Percentiles rank a stretch among this genome's conserved stretches.
These are phyloP conservation scores for Aradophagus sp. DNA, from an alignment of 1,140 invertebrate species.

Conservation along the genomic window DNA sequence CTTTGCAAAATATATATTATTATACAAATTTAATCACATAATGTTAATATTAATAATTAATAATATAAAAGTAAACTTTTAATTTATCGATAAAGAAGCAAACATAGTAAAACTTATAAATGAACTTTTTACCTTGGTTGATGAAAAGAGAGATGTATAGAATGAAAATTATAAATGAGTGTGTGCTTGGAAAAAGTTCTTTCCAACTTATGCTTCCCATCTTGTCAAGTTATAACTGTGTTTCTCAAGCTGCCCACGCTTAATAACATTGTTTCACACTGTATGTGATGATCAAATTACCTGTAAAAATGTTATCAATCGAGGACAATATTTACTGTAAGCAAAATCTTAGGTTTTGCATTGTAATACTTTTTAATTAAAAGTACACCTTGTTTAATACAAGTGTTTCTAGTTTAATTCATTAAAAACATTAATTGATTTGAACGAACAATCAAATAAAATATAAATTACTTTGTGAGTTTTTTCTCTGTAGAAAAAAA, in stretches of 20 bases:
- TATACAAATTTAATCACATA: no score
- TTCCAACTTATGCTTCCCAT: conserved; percentile 74
- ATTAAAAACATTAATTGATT: background rate
- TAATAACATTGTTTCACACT: conserved; percentile 24
- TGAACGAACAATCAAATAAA: no score
- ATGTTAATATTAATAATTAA: conserved; percentile 1
- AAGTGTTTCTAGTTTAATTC: no score
- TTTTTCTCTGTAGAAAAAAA: no score
- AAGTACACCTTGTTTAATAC: background rate
- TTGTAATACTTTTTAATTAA: conserved; percentile 15
- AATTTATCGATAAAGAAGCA: no score
- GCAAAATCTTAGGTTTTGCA: conserved; percentile 19
- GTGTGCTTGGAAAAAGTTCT: conserved; percentile 88
- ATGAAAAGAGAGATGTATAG: conserved; percentile 88
- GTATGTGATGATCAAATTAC: conserved; percentile 16
- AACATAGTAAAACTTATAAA: conserved; percentile 7
- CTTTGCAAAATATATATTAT: no score
- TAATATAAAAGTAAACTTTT: background rate
- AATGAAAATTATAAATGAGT: conserved; percentile 85
- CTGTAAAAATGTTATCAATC: conserved; percentile 18
- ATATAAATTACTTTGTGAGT: no score
- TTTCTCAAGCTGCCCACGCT: conserved; percentile 1
- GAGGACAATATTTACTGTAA: conserved; percentile 9
- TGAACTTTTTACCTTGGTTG: conserved; percentile 81
- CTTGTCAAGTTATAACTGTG: conserved; percentile 14